Base-by-base conservation (phyloP, 2,797 vertebrate species). In the Sebastes iracundus region DNA sequence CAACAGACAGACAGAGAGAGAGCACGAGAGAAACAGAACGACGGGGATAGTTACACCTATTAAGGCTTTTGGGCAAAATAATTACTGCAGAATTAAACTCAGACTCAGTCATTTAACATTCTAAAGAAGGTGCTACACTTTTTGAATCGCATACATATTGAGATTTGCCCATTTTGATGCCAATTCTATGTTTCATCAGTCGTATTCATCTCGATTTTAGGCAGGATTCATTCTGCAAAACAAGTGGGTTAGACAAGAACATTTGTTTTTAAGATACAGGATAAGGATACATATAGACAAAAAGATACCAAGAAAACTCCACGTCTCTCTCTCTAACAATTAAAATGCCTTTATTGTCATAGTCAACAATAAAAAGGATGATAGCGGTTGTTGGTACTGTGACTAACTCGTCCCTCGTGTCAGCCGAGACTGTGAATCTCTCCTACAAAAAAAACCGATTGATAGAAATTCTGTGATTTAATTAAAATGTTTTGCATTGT, bases 401-500 rank as follows among this genome's bases (percentile, higher is more conserved):
- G 61, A 28, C 58, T 32, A 28, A 30, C 12, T 62, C n/a, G 53
- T 63, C 33, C 18, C 30, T 20, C n/a, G 13, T 38, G 60, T 46
- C 65, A 53, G 22, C 35, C 22, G 30, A 12, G 18, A 66, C 61
- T 33, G n/a, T 52, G 52, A 62, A 76, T 30, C 18, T 63, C 23
- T 60, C 18, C 35, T 13, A 10, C 9, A 11, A 42, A 42, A 42
- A 38, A 25, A 5, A 32, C n/a, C 14, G 30, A 3, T 62, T 30
- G 2, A 22, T 7, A 22, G 13, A 62, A 53, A 80, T 27, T 52
- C 4, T 59, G n/a, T 25, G n/a, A 74, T 75, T 64, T 35, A 32
- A 71, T 86, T 68, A 56, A 64, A 83, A 72, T 14, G 63, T 70
- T 81, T 52, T 73, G 55, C 63, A 70, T 71, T 6, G 30, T 35